Evolutionary conservation across 1,140 invertebrate genomes (phyloP), one percentile per base, ranked within the genome.

Genomic region (Tetramorium simillimum): DNA sequence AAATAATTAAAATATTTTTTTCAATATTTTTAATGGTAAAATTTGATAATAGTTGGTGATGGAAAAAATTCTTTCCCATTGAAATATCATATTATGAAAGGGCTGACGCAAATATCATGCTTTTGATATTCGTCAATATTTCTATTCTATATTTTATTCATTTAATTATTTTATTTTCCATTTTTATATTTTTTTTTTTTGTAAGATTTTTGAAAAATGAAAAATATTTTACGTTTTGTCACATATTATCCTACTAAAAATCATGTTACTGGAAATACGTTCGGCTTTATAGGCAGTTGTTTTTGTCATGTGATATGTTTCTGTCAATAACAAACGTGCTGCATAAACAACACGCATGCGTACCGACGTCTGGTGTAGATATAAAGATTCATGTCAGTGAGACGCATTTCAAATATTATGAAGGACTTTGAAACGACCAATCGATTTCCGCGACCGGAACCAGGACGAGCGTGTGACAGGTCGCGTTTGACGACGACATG

Each of bases 261-360:
- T 84, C 69, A 46, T 43, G 80, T 84, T 84, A 60, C 51, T 49
- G 24, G 24, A 81, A 81, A 84, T 84, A 43, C 80, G 67, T 60
- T 82, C 67, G 40, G 69, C 43, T 84, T 84, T 84, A 84, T 84
- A 49, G 53, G 43, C 2, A 56, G 56, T 72, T 82, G 80, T 72
- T 84, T 84, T 84, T 84, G 80, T 84, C 56, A 75, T 75, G 80
- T 84, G 69, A 84, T 84, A 84, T 73, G 69, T 75, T 84, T 84
- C 80, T 84, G 80, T 84, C 80, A 84, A 84, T 84, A 84, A 73
- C 80, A 84, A 84, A 84, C 53, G 56, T n/a, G 14, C 63, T n/a
- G 16, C 33, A 69, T 84, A 84, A 84, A 84, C 69, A 84, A 62
- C 80, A 62, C 53, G 69, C 70, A 56, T 60, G 69, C 53, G 62